Evolutionary conservation across 1,140 invertebrate genomes (phyloP), one percentile per base, ranked within the genome.

Genomic region (Nephila pilipes): DNA sequence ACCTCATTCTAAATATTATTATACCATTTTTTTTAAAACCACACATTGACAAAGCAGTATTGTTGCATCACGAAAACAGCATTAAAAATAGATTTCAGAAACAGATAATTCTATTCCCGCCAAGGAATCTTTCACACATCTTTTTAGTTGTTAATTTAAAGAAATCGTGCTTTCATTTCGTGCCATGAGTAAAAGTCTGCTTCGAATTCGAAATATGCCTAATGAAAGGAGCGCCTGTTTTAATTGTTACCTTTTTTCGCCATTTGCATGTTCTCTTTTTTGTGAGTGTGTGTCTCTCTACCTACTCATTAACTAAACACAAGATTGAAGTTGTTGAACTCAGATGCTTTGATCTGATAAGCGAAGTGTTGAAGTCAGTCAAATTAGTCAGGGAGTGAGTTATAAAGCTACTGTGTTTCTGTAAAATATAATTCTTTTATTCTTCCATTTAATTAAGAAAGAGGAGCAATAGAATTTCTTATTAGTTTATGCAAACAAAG

Each of bases 161-260:
- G 38, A 38, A 46, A 54, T 81, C 79, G 79, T 38, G 36, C 16
- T 81, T 29, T 29, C 65, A 5, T 69, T 25, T 81, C 79, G 36
- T 81, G 79, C 65, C 14, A 36, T 80, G 1, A 54, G 46, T 14
- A 10, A n/a, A 38, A 38, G 25, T 81, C 3, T 81, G 79, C 79
- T 81, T 81, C 79, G 79, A 81, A 81, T 81, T 14, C 46, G 20
- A 46, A 81, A 81, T 81, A 18, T 5, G 18, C 14, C n/a, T 81
- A 46, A 81, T 81, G 79, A 81, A 81, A 81, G 79, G 46, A 69
- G 65, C n/a, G 46, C 22, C 79, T 81, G 79, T 81, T 81, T 81
- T 81, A 81, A 81, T 81, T 81, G 79, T 18, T 46, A 32, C 36
- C 20, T 79, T 79, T 79, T 18, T 22, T n/a, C 46, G 6, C 10